Evolutionary conservation across 2,113 vertebrate genomes (phyloP), one percentile per base, ranked within the genome.

Genomic region (Passer domesticus): DNA sequence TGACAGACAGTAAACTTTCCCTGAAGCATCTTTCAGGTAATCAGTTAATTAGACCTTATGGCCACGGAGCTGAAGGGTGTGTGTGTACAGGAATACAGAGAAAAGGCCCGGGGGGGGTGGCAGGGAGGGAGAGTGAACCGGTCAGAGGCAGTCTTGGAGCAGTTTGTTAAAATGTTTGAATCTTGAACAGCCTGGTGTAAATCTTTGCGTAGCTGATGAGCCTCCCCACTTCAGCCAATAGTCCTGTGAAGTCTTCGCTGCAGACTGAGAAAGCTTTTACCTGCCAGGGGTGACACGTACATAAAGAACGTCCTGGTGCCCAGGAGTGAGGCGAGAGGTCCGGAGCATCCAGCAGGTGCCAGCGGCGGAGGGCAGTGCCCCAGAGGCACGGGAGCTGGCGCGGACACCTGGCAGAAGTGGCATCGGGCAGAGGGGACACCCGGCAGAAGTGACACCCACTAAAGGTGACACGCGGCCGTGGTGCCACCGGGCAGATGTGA

Each of bases 281-380:
- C 0, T 8, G 4, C 6, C 44, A 10, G 0, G 7, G 24, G 11
- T 64, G 39, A 39, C 13, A 7, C 0, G 3, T 53, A 35, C 46
- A 11, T 20, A 22, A 80, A 7, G 22, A 22, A 11, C 1, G 41
- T 30, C 39, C 35, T 6, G 78, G 33, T 15, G 28, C 47, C 39
- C 21, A 5, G 30, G 20, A 75, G 39, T 5, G 24, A 68, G 39
- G 46, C 9, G 20, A n/a, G 17, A 11, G 2, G 16, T 53, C 46
- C 39, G 25, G 62, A 60, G 23, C 28, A 15, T 59, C 44, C 52
- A 74, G 19, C 44, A 59, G 33, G 22, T 59, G 25, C 50, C 31
- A 49, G 31, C 6, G 5, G 14, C 9, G 58, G 8, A 56, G 21
- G 37, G 47, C 75, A 68, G 49, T 14, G 63, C 33, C 35, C 49